Conservation (phyloP, 2,888 invertebrate species). For the Eupithecia subumbrata region DNA sequence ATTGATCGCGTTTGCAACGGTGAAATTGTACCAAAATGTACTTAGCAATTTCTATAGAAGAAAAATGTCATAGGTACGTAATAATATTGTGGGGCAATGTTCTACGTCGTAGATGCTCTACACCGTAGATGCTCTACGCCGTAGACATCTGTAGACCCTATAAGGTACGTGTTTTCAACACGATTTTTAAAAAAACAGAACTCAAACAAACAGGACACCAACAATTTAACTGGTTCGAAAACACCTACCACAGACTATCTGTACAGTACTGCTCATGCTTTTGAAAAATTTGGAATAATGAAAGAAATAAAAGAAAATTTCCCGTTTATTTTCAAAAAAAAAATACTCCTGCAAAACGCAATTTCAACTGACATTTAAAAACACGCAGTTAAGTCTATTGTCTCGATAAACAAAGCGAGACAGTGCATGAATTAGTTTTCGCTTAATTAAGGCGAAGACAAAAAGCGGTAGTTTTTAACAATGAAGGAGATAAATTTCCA, state of each 20-base stretch:
- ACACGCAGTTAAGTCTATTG: constrained; percentile 12
- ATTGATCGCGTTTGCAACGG: background rate
- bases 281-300: background rate
- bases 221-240: background rate
- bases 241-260: background rate
- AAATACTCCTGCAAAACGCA: background rate
- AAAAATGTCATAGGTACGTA: background rate
- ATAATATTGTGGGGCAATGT: background rate
- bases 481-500: constrained; percentile 61
- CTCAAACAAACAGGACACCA: too few relatives aligned
- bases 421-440: constrained; percentile 44
- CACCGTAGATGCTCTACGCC: background rate
- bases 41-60: background rate
- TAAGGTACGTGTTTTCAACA: background rate
- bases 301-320: background rate
- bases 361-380: constrained; percentile 1
- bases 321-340: background rate
- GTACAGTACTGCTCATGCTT: background rate
- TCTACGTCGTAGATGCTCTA: background rate
- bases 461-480: constrained; percentile 49
- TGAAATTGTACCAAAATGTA: background rate
- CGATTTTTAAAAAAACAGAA: too few relatives aligned
- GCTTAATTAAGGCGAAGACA: constrained; percentile 44
- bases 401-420: constrained; percentile 39
- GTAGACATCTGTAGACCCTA: background rate